Conservation (phyloP, 2,888 invertebrate genomes). For the Drosophila niveifrons region DNA sequence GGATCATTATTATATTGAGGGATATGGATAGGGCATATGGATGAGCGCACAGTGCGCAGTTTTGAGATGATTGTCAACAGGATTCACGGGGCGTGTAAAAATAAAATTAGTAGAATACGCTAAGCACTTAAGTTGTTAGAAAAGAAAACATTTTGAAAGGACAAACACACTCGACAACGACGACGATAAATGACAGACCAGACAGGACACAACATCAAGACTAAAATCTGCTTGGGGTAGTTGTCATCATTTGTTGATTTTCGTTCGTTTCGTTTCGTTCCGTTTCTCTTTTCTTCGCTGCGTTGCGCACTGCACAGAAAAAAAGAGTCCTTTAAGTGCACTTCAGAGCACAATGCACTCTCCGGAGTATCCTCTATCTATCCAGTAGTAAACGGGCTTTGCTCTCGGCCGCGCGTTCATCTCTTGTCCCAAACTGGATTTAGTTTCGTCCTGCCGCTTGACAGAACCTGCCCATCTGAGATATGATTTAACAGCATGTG, state of each 20-base stretch:
- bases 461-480: constrained; percentile 37
- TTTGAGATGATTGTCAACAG: constrained; percentile 68
- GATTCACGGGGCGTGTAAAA: constrained; percentile 61
- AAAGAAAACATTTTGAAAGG: constrained; percentile 81
- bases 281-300: constrained; percentile 44
- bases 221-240: constrained; percentile 59
- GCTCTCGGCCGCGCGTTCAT: constrained; percentile 7
- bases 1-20: constrained; percentile 32
- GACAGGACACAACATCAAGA: constrained; percentile 39
- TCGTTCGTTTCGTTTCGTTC: constrained; percentile 46
- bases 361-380: constrained; percentile 38
- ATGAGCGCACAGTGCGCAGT: constrained; percentile 62
- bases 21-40: constrained; percentile 50
- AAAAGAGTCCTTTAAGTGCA: constrained; percentile 75
- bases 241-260: constrained; percentile 80
- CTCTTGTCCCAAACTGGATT: constrained; percentile 44
- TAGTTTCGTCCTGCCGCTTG: constrained; percentile 30
- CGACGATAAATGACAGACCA: constrained; percentile 7
- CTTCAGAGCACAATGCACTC: constrained; percentile 81
- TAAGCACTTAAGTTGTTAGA: constrained; percentile 78
- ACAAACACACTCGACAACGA: constrained; percentile 67
- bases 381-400: neutral
- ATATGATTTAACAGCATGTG: constrained; percentile 53
- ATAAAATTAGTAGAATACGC: constrained; percentile 73
- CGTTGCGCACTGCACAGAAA: constrained; percentile 53